Base-by-base conservation (phyloP, 2,113 vertebrate species). In the Planiliza haematocheilus region DNA sequence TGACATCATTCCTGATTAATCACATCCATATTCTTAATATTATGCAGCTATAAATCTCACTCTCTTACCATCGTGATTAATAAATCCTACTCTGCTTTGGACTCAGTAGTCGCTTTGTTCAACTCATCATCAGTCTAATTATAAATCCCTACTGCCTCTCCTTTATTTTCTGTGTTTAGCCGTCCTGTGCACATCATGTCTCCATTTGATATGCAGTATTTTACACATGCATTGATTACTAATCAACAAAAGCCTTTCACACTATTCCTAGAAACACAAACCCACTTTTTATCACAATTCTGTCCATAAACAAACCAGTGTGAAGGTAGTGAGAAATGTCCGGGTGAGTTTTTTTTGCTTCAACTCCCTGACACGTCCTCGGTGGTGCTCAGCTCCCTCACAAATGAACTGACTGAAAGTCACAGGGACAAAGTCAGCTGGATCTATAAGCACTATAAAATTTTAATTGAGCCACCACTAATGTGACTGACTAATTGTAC, bases 111-210 rank as follows among this genome's bases (percentile, higher is more conserved):
- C 0, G 0, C 14, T 24, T n/a, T 41, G 12, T 57, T 51, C 11
- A 77, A 21, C 34, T 56, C 34, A 37, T 20, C 20, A 43, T 37
- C 67, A 53, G n/a, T n/a, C n/a, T n/a, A n/a, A n/a, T n/a, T n/a
- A n/a, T n/a, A n/a, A n/a, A n/a, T n/a, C n/a, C n/a, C n/a, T n/a
- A n/a, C n/a, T n/a, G n/a, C n/a, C n/a, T n/a, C n/a, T n/a, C n/a
- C n/a, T n/a, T n/a, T n/a, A n/a, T n/a, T n/a, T n/a, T n/a, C n/a
- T n/a, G n/a, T 21, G 48, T 18, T 21, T 21, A 21, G 18, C 48
- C 4, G 20, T 20, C 18, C 9, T 55, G 39, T 20, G 0, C 51
- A 16, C 1, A 20, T 24, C 34, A 14, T 51, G 20, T 34, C 9
- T 10, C 12, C 12, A 5, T 43, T 43, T 16, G 41, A 43, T 30